Base-by-base conservation (phyloP, 1,140 invertebrate genomes). In the Teleopsis dalmanni region DNA sequence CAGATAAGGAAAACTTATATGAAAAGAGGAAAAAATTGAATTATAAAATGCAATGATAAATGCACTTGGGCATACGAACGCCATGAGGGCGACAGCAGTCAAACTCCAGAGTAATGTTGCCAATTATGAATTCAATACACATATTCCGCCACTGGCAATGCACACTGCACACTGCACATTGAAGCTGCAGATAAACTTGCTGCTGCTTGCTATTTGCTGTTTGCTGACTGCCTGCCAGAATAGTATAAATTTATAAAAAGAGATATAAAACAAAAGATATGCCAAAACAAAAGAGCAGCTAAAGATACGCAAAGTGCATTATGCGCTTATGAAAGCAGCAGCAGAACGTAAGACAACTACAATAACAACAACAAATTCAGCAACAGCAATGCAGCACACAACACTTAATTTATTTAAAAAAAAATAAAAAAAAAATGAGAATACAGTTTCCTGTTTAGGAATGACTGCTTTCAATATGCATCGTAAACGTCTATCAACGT, bases 111-210 rank as follows among this genome's bases (percentile, higher is more conserved):
- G 46, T 35, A 23, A 19, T 35, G 33, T 38, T 38, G 49, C 34
- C 31, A 50, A 50, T 50, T 45, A 45, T 40, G 35, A 33, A 50
- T 45, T 44, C 49, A 45, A 45, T 22, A 35, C 35, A 34, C 42
- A 50, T 45, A 37, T 27, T 34, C 9, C 38, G 36, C 18, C 37
- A 48, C 23, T 48, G 36, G 36, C 36, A 41, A 36, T 31, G 27
- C 35, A 48, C 9, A 29, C 26, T 25, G 11, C 16, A 36, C 18
- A 44, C 21, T 23, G 14, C 22, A 31, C 41, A 50, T 26, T 31
- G 26, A 16, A 34, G 37, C 43, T 36, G 40, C 33, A 43, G 36
- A 34, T 22, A 21, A 46, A 35, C 31, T n/a, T n/a, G n/a, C n/a
- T n/a, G n/a, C n/a, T n/a, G n/a, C n/a, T n/a, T n/a, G n/a, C n/a